Conservation (phyloP, 2,888 invertebrate species). For the Caenorhabditis imperialis region DNA sequence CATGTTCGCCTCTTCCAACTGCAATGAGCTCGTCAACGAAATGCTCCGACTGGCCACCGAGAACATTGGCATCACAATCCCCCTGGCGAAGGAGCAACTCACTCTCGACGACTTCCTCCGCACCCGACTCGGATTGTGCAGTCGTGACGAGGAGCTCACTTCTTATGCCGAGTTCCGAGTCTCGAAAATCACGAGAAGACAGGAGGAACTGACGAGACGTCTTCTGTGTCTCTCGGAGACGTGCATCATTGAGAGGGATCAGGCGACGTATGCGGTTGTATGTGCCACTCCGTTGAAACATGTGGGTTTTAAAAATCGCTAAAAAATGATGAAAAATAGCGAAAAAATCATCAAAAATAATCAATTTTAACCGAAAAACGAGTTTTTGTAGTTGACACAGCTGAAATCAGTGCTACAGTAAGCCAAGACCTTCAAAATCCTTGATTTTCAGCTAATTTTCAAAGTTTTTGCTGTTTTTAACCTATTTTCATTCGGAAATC, state of each 20-base stretch:
- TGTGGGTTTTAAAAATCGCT: slow-evolving; percentile 76
- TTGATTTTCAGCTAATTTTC: too few relatives aligned
- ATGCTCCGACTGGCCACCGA: slow-evolving; percentile 88
- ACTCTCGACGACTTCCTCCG: slow-evolving; percentile 89
- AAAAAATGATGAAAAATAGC: not conserved
- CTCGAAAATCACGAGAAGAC: slow-evolving; percentile 89
- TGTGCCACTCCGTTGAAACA: slow-evolving; percentile 84
- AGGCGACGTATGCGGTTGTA: slow-evolving; percentile 93
- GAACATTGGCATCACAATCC: slow-evolving; percentile 88
- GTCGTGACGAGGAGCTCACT: slow-evolving; percentile 94
- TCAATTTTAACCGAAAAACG: not conserved
- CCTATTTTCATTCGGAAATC: too few relatives aligned
- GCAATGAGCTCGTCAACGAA: slow-evolving; percentile 89
- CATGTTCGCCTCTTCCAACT: slow-evolving; percentile 85
- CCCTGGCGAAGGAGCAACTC: slow-evolving; percentile 87
- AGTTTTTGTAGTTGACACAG: not conserved
- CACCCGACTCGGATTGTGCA: slow-evolving; percentile 92
- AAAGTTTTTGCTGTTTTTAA: too few relatives aligned
- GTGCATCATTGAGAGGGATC: slow-evolving; percentile 95
- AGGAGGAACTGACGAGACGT: slow-evolving; percentile 85
- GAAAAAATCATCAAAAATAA: too few relatives aligned
- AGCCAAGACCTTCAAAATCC: too few relatives aligned
- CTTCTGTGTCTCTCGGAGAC: slow-evolving; percentile 91
- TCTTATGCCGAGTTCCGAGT: slow-evolving; percentile 96
- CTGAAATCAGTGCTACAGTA: too few relatives aligned